Evolutionary conservation across 2,888 invertebrate species (phyloP).

Genomic region (Drosophila formosana): DNA sequence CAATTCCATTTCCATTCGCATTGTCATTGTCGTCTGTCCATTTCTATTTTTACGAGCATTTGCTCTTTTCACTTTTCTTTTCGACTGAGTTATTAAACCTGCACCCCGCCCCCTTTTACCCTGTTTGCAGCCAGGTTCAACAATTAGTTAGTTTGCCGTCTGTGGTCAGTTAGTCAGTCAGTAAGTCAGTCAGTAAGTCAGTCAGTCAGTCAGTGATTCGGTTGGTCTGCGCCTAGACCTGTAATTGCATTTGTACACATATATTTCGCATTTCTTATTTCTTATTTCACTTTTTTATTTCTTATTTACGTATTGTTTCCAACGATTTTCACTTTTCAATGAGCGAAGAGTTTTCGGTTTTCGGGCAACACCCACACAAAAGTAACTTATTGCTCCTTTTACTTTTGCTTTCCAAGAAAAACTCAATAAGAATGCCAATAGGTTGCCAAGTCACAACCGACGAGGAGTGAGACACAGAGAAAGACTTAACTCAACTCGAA

Average conservation of each 20-base stretch:
- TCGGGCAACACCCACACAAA: slow-evolving; percentile 50
- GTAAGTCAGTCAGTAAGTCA: background rate
- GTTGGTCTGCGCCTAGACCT: background rate
- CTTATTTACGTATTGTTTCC: slow-evolving; percentile 10
- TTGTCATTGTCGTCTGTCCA: slow-evolving; percentile 40
- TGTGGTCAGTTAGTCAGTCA: background rate
- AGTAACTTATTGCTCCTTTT: slow-evolving; percentile 29
- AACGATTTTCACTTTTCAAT: slow-evolving; percentile 45
- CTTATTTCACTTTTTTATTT: slow-evolving; percentile 40
- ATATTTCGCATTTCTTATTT: slow-evolving; percentile 29
- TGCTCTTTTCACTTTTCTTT: slow-evolving; percentile 52
- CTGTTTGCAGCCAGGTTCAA: slow-evolving; percentile 20
- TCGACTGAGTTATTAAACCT: slow-evolving; percentile 56
- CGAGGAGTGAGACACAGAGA: background rate
- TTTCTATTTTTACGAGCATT: slow-evolving; percentile 55
- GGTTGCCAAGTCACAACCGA: too few species aligned
- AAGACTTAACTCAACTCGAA: background rate
- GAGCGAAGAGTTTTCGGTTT: slow-evolving; percentile 8
- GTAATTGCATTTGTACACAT: slow-evolving; percentile 38
- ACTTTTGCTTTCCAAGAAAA: slow-evolving; percentile 44
- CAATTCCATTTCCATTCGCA: slow-evolving; percentile 5
- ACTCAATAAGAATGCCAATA: slow-evolving; percentile 27
- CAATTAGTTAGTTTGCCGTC: slow-evolving; percentile 40
- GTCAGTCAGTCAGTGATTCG: background rate
- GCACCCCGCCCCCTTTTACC: slow-evolving; percentile 21